Conservation (phyloP, 2,113 vertebrate genomes). For the Candoia aspera region DNA sequence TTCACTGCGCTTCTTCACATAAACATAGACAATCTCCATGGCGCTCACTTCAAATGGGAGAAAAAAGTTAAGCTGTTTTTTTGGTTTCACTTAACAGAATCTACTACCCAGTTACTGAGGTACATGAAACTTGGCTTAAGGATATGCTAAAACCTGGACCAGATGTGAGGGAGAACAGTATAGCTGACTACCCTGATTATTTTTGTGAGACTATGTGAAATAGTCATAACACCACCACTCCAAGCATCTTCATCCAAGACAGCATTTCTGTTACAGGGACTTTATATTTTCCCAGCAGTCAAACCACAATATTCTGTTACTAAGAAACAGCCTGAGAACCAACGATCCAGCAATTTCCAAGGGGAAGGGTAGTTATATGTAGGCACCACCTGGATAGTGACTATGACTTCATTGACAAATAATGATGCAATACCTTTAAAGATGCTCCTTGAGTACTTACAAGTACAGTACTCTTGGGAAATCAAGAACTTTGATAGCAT, state of each 20-base stretch:
- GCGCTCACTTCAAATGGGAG: not conserved
- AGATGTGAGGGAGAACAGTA: not conserved
- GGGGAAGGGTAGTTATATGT: not conserved
- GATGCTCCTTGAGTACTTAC: not conserved
- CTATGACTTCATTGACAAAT: not conserved
- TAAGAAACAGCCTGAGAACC: not conserved
- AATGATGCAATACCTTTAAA: conserved; percentile 4
- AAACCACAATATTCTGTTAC: not conserved
- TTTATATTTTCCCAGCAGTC: not conserved
- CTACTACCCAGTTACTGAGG: not conserved
- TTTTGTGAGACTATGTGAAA: not conserved
- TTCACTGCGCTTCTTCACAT: conserved; percentile 82
- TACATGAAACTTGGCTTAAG: not conserved
- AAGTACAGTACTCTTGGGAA: not conserved
- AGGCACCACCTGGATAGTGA: not conserved
- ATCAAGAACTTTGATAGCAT: not conserved
- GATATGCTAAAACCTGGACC: not conserved
- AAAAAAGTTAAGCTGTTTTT: not conserved
- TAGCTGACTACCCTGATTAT: not conserved
- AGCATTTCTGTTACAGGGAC: not conserved
- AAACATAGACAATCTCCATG: conserved; percentile 89
- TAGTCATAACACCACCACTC: not conserved
- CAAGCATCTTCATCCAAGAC: not conserved
- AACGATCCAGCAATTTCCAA: not conserved
- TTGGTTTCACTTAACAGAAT: not conserved